Conservation (phyloP, 1,140 invertebrate genomes). For the Heliconius hermathena region DNA sequence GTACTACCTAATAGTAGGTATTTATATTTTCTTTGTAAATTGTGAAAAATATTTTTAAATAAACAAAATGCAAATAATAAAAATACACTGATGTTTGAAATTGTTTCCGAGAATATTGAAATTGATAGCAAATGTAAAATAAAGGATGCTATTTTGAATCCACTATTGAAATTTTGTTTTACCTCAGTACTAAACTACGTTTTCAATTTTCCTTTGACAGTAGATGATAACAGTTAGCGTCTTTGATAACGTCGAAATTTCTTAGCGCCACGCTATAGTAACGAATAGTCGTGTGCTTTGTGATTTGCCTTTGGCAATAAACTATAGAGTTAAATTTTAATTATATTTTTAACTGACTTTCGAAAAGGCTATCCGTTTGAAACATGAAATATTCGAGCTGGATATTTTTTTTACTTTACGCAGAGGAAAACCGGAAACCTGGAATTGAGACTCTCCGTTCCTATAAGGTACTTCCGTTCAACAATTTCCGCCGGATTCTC, state of each 20-base stretch:
- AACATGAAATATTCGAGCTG: too few relatives aligned
- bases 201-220: constrained; percentile 2
- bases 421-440: too few relatives aligned
- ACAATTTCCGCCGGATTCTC: too few relatives aligned
- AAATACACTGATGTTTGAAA: not conserved
- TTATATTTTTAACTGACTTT: too few relatives aligned
- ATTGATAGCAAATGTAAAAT: not conserved
- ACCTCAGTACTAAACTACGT: not conserved
- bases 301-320: not conserved
- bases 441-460: too few relatives aligned
- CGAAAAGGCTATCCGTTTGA: too few relatives aligned
- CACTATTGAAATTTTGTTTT: not conserved
- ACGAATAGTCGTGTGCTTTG: not conserved
- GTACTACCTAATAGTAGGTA: too few relatives aligned
- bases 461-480: too few relatives aligned
- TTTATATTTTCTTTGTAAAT: too few relatives aligned
- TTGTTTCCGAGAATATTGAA: not conserved
- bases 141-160: not conserved
- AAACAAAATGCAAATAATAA: not conserved
- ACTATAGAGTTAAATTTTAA: not conserved
- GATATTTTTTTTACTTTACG: too few relatives aligned
- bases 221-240: not conserved
- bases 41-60: too few relatives aligned
- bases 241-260: constrained; percentile 5
- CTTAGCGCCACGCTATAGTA: not conserved